A percentile compares a stretch with the other conserved stretches of the same genome.
phyloP scores from a whole-genome alignment of 2,797 vertebrate species.

The Limosa lapponica region DNA sequence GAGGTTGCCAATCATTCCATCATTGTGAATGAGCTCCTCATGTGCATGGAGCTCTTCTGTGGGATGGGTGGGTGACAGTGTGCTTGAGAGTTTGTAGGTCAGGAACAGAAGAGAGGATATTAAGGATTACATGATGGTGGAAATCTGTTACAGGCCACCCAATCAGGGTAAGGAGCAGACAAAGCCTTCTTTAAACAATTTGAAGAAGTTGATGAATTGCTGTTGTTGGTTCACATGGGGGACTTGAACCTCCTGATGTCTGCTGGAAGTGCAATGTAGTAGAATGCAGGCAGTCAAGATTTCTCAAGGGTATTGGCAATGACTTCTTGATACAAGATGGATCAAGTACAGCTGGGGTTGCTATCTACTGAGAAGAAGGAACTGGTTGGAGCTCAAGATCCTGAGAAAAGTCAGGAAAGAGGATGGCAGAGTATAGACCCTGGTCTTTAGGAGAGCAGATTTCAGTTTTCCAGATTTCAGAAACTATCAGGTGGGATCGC shows the following conservation, averaged over 20 bases:
- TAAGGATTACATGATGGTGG: no score
- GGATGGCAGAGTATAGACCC: not conserved
- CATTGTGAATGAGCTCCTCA: not conserved
- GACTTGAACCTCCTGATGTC: not conserved
- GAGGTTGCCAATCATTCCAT: not conserved
- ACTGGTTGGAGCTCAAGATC: not conserved
- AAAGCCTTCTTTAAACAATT: not conserved
- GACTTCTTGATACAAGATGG: not conserved
- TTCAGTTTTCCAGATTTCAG: not conserved
- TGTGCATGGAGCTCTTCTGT: accelerated
- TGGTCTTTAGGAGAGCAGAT: not conserved
- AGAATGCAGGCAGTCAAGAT: not conserved
- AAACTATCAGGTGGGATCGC: not conserved
- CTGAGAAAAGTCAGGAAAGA: not conserved
- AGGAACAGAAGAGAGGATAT: not conserved
- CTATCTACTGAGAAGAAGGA: not conserved
- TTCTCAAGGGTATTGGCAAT: not conserved
- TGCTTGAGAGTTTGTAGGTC: not conserved
- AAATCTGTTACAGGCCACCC: not conserved
- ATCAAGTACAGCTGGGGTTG: not conserved
- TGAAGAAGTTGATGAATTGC: not conserved
- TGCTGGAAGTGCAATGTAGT: not conserved
- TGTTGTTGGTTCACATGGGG: not conserved
- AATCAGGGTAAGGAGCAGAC: not conserved
- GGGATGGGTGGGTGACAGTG: not conserved